A percentile compares a stretch with the other conserved stretches of the same genome.
Evolutionary conservation across 2,113 vertebrate genomes (phyloP).

Genomic region (Indicator maculatus): DNA sequence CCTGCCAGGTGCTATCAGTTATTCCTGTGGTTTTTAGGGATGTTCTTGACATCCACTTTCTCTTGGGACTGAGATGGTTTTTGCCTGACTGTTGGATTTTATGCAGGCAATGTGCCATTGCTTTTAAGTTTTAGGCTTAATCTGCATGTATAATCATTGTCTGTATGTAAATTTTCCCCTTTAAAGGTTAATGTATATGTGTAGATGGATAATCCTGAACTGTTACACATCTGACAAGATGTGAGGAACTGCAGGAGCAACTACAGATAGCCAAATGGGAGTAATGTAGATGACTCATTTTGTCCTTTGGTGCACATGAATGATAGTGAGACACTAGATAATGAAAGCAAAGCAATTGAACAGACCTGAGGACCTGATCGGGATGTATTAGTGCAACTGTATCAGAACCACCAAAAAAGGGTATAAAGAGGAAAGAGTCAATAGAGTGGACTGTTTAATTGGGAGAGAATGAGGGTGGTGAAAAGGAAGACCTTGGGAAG

Average conservation of each 20-base stretch:
- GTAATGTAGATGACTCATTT: not conserved
- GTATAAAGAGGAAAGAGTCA: not conserved
- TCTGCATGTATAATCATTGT: not conserved
- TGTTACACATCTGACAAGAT: not conserved
- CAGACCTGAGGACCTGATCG: not conserved
- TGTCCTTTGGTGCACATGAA: not conserved
- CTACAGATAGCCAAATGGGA: not conserved
- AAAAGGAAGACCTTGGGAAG: not conserved
- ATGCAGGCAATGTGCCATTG: not conserved
- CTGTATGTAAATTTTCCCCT: not conserved
- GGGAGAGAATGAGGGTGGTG: not conserved
- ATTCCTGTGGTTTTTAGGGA: not conserved
- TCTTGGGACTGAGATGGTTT: not conserved
- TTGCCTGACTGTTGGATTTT: not conserved
- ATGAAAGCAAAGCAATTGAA: not conserved
- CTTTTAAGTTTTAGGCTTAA: not conserved
- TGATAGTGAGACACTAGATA: not conserved
- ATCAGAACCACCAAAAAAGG: not conserved
- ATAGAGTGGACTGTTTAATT: not conserved
- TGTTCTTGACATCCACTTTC: not conserved
- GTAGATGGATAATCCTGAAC: not conserved
- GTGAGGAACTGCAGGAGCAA: not conserved
- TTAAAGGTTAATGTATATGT: not conserved
- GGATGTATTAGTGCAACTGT: not conserved
- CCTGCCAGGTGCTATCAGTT: not conserved